phyloP scores from a whole-genome alignment of 2,888 invertebrate species.

The Aporophyla lueneburgensis region DNA sequence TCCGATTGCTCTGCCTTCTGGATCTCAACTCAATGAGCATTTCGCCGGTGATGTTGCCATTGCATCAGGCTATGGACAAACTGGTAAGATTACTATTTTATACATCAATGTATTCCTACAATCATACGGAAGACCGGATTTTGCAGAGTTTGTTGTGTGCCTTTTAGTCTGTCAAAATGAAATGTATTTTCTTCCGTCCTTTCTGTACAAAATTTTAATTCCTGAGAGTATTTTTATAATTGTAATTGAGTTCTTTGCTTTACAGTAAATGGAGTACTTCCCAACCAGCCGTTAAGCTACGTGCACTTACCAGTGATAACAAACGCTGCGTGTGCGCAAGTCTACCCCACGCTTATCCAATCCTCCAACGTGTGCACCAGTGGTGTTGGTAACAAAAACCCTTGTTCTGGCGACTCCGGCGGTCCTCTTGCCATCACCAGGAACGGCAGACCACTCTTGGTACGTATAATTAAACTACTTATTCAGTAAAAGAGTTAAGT shows the following conservation, averaged over 20 bases:
- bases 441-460: slow-evolving; percentile 24
- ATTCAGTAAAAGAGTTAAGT: not conserved
- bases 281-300: slow-evolving; percentile 23
- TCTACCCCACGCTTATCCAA: slow-evolving; percentile 71
- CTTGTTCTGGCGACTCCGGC: slow-evolving; percentile 81
- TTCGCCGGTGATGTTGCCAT: slow-evolving; percentile 72
- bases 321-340: slow-evolving; percentile 67
- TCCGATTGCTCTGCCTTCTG: slow-evolving; percentile 71
- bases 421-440: slow-evolving; percentile 74
- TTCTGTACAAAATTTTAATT: not conserved
- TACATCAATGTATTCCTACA: not conserved
- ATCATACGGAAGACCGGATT: not conserved
- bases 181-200: not conserved
- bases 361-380: slow-evolving; percentile 76
- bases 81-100: slow-evolving; percentile 11
- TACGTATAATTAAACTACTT: not conserved
- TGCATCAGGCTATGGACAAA: slow-evolving; percentile 79
- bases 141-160: not conserved
- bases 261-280: not conserved
- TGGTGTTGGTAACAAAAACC: slow-evolving; percentile 66
- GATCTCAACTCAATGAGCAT: slow-evolving; percentile 64
- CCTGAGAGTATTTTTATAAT: not conserved
- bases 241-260: not conserved
- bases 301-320: slow-evolving; percentile 68
- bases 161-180: not conserved